Evolutionary conservation across 2,888 invertebrate species (phyloP), one percentile per base, ranked within the genome.

Genomic region (Amphipyra berbera): DNA sequence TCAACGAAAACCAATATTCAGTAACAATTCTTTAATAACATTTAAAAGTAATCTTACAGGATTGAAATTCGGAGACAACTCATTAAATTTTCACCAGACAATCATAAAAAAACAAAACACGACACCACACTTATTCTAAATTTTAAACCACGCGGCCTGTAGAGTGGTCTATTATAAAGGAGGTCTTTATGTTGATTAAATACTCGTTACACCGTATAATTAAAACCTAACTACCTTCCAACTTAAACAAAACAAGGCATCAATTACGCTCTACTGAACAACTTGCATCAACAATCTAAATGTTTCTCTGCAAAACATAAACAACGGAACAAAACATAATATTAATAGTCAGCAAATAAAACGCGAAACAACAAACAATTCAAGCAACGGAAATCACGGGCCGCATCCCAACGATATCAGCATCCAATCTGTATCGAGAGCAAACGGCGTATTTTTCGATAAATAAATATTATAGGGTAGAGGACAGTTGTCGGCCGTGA

Each of bases 381-480:
- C 41, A 37, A 42, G 52, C 38, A 46, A 41, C 68, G 59, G 49
- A 60, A 58, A 68, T 68, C 63, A 58, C 60, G 56, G 58, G 62
- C 53, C 47, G 42, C 64, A 49, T 30, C 49, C 45, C 57, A 68
- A 66, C 50, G 61, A 70, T 76, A 76, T 70, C 77, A 68, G 61
- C 63, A 66, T 79, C 68, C 68, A 76, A 79, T 78, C 70, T 61
- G 55, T 10, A 27, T 55, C 14, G 74, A 49, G 55, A 73, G 67
- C 61, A 70, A 73, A 66, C 65, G 65, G 35, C 50, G 69, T 73
- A 60, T 63, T 63, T 78, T 68, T 73, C 63, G 57, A 73, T 61
- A 77, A 77, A 76, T 68, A 78, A 78, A 76, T 73, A 66, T 75
- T 48, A 52, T 38, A 59, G 62, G 53, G 76, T 37, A 15, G 27